Base-by-base conservation (phyloP, 2,113 vertebrate genomes). In the Vulpes vulpes region DNA sequence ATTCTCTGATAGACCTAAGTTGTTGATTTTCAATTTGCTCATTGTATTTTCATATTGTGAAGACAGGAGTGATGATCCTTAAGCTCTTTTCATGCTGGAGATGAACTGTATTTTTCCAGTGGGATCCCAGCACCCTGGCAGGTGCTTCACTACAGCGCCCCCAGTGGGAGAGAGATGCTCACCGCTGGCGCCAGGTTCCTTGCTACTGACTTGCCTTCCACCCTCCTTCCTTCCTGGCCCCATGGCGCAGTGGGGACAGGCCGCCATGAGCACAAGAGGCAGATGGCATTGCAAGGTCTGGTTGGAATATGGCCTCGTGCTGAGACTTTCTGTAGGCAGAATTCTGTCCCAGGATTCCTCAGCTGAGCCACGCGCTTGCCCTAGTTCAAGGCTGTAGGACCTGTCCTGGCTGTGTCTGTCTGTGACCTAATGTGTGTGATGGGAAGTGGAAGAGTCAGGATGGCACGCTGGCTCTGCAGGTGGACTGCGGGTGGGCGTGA, bases 401-500 rank as follows among this genome's bases (percentile, higher is more conserved):
- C 19, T 60, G 79, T 23, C 51, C 1, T 2, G 15, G 2, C 10
- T 1, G 25, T 4, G 15, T 88, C 69, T 55, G 12, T 1, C 0
- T 0, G 38, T 14, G 69, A n/a, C 35, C 49, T 11, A 1, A 6
- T 1, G 16, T 2, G 51, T 59, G 35, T 8, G 59, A 55, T 5
- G 16, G 23, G 43, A 23, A 7, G 53, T 3, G 3, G 51, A 3
- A 2, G 27, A 1, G n/a, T 27, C 15, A 8, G 25, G 14, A 20
- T 10, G 1, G 32, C 76, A 62, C 43, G 14, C 22, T 8, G 15
- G 0, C 0, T 43, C 1, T 0, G 22, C 71, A 67, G 57, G 25
- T 1, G 17, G 55, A 0, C 0, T 0, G 20, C 3, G 1, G 0
- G 0, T 5, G 69, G 43, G 3, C 10, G 5, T 0, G 1, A 22